phyloP scores from a whole-genome alignment of 2,113 vertebrate species.

The Geococcyx californianus region DNA sequence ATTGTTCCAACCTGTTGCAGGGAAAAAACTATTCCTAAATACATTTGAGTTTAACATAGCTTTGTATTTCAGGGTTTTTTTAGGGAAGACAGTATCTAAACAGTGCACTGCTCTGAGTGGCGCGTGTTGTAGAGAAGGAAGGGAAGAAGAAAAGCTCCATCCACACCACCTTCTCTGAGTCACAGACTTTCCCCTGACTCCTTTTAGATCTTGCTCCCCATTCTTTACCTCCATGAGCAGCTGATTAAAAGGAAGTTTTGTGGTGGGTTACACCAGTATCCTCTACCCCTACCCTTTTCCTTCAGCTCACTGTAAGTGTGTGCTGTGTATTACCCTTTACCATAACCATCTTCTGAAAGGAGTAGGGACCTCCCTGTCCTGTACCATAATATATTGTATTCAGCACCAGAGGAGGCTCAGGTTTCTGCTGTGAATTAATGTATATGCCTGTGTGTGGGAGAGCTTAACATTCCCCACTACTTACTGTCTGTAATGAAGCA shows the following conservation, averaged over 20 bases:
- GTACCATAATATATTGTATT: background rate
- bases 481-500: background rate
- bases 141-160: background rate
- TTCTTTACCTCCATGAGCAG: background rate
- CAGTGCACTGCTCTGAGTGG: background rate
- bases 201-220: background rate
- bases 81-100: background rate
- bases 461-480: background rate
- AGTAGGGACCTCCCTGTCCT: background rate
- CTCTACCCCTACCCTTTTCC: background rate
- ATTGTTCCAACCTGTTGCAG: background rate
- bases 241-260: background rate
- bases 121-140: rapidly evolving
- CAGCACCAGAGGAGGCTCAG: background rate
- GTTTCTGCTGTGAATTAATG: background rate
- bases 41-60: background rate
- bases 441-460: background rate
- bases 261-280: background rate
- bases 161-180: background rate
- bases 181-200: background rate
- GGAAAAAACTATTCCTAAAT: background rate
- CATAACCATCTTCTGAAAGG: background rate
- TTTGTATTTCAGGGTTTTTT: background rate
- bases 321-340: rapidly evolving
- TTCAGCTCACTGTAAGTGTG: background rate